These are phyloP conservation scores for Pimpla rufipes DNA, from an alignment of 2,888 invertebrate genomes.

Conservation along the genomic window DNA sequence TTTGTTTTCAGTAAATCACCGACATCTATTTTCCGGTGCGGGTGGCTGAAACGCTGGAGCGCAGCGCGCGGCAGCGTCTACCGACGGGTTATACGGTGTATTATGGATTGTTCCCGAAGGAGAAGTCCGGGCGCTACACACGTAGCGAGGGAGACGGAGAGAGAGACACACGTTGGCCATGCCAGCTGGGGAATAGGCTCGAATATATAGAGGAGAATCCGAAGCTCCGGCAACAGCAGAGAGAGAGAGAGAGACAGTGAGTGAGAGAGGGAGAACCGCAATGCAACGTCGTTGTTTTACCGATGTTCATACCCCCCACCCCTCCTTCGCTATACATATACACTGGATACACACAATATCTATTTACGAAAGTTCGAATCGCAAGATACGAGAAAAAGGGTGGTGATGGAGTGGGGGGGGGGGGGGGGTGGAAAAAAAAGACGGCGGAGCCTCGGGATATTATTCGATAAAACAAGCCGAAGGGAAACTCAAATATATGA, in stretches of 20 bases:
- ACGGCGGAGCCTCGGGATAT: not conserved
- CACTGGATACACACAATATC: conserved; percentile 27
- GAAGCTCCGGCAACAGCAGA: not conserved
- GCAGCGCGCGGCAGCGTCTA: not conserved
- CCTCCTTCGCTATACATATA: too few species aligned
- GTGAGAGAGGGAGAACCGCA: not conserved
- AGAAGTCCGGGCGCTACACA: not conserved
- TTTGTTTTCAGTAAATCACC: conserved; percentile 59
- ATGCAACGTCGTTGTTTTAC: conserved; percentile 7
- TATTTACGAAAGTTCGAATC: conserved; percentile 19
- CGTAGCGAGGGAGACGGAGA: not conserved
- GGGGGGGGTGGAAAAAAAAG: not conserved
- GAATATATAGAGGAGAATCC: not conserved
- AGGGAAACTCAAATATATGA: not conserved
- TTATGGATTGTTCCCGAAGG: conserved; percentile 32
- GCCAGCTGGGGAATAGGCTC: conserved; percentile 21
- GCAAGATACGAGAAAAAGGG: not conserved
- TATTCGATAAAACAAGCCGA: conserved; percentile 18
- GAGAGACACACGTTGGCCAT: not conserved
- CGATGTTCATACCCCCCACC: not conserved
- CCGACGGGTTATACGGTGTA: not conserved
- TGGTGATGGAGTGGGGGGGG: too few species aligned
- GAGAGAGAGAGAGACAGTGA: too few species aligned
- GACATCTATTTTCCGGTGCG: conserved; percentile 34
- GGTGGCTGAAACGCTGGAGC: conserved; percentile 12